phyloP scores from a whole-genome alignment of 2,113 vertebrate species.

The Columba livia region DNA sequence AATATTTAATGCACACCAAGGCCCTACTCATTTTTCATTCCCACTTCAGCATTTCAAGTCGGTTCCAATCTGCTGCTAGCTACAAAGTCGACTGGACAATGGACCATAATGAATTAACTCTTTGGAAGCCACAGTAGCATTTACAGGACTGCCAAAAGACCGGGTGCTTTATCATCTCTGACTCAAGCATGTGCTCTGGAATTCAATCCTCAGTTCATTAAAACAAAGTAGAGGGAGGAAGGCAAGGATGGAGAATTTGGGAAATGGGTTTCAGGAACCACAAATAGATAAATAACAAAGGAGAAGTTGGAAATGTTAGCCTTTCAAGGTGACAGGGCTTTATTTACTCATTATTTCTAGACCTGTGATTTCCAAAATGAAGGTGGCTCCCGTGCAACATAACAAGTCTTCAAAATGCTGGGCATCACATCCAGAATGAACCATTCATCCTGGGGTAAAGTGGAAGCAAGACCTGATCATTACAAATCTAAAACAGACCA shows the following conservation, averaged over 20 bases:
- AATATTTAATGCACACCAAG: slow-evolving; percentile 82
- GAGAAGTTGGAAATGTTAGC: background rate
- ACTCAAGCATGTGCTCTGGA: background rate
- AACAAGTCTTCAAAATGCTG: background rate
- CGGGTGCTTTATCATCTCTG: slow-evolving; percentile 61
- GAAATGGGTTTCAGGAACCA: slow-evolving; percentile 30
- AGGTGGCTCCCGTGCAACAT: background rate
- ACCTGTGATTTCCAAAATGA: background rate
- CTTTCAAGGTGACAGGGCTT: slow-evolving; percentile 3
- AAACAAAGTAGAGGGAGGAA: slow-evolving; percentile 1
- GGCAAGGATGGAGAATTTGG: slow-evolving; percentile 29
- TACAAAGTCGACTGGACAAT: slow-evolving; percentile 74
- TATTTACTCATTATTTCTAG: slow-evolving; percentile 21
- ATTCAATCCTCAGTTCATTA: slow-evolving; percentile 57
- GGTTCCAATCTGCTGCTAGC: slow-evolving; percentile 70
- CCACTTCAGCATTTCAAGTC: slow-evolving; percentile 75
- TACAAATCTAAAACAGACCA: background rate
- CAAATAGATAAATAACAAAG: slow-evolving; percentile 38
- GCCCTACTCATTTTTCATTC: slow-evolving; percentile 81
- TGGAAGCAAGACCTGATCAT: background rate
- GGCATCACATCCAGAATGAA: background rate
- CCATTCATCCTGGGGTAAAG: background rate
- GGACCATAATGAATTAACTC: slow-evolving; percentile 75
- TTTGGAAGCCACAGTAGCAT: slow-evolving; percentile 55
- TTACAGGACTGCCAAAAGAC: slow-evolving; percentile 36